Evolutionary conservation across 2,113 vertebrate genomes (phyloP).

Genomic region (Entomyzon cyanotis): DNA sequence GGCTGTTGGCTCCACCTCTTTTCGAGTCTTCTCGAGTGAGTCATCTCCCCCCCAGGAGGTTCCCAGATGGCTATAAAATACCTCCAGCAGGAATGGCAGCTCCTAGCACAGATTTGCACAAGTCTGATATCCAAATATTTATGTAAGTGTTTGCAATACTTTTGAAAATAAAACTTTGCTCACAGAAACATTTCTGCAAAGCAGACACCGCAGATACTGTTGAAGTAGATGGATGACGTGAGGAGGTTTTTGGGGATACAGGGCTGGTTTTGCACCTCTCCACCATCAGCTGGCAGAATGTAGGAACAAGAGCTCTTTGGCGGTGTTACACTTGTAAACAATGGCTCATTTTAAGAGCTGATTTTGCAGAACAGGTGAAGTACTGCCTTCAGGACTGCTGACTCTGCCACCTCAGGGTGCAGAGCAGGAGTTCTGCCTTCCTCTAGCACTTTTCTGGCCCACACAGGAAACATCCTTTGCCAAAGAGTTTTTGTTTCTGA

Average conservation of each 20-base stretch:
- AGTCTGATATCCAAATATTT: neutral
- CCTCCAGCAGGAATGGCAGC: neutral
- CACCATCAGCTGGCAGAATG: neutral
- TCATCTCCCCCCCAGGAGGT: neutral
- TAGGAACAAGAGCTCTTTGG: neutral
- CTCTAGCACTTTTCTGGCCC: neutral
- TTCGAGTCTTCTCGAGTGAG: neutral
- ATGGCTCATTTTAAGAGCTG: neutral
- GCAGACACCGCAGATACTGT: neutral
- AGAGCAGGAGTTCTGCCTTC: neutral
- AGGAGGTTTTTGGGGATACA: neutral
- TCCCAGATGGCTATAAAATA: neutral
- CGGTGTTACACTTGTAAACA: neutral
- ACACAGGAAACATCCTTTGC: neutral
- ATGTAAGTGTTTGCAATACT: neutral
- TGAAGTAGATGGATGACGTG: neutral
- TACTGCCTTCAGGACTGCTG: neutral
- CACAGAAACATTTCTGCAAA: neutral
- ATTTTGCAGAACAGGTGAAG: neutral
- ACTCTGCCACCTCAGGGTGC: neutral
- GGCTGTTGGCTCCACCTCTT: neutral
- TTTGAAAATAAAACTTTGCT: neutral
- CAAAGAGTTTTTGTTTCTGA: neutral
- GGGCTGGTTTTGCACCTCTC: neutral
- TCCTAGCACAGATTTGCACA: neutral